Evolutionary conservation across 2,888 invertebrate species (phyloP), one percentile per base, ranked within the genome.

Genomic region (Tenodera sinensis): DNA sequence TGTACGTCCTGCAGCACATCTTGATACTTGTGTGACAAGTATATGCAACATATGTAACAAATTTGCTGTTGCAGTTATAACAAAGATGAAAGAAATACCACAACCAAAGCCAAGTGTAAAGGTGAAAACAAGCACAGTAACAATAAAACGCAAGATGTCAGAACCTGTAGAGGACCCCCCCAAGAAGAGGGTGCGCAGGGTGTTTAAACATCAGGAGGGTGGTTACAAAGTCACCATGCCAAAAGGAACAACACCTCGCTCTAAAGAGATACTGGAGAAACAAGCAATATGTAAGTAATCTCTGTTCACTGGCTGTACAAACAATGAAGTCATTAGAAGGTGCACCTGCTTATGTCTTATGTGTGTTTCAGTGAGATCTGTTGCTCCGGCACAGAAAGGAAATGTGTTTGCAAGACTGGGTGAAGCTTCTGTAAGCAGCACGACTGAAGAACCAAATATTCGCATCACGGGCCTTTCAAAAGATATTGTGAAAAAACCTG

Each of bases 161-260:
- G 42, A n/a, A n/a, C 27, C n/a, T 27, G 34, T 42, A n/a, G 54
- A 14, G 8, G 15, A 83, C 30, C 54, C 88, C 3, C 83, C 84
- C 12, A 92, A 92, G 7, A 93, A 93, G 83, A 93, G 92, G 90
- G 92, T 92, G 83, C 91, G 93, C n/a, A 90, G 93, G 86, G 93
- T 93, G 42, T 91, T 93, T 71, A 94, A 95, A 1, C 95, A 95
- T 91, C 94, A 95, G 91, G 95, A 95, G 91, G 95, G 95, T 14
- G 92, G 93, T 34, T 95, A 94, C 91, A 94, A 93, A 85, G 92
- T 94, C 2, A 93, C 93, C 89, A 93, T 94, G 93, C 94, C 94
- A 2, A 92, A 93, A 89, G 93, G 93, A 27, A 93, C 93, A 12
- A 93, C 93, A 0, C 91, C 92, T 3, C 93, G 93, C 90, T 94